These are phyloP conservation scores for Chironomus riparius DNA, from an alignment of 2,888 invertebrate species.

Conservation along the genomic window DNA sequence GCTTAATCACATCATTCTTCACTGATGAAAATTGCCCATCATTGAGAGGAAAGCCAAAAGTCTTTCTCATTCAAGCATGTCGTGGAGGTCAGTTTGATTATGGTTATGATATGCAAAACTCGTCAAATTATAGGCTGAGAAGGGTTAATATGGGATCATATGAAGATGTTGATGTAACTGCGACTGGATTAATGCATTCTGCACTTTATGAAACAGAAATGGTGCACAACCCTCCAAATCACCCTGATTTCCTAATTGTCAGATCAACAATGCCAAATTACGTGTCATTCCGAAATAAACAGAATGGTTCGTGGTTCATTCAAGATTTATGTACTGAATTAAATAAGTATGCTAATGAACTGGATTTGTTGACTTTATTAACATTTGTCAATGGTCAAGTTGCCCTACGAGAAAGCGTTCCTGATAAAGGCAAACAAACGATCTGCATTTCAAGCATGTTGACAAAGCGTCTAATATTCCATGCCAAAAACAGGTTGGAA, in stretches of 20 bases:
- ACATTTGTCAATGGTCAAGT: slow-evolving; percentile 67
- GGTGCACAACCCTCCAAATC: slow-evolving; percentile 32
- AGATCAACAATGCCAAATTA: slow-evolving; percentile 46
- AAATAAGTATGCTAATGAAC: slow-evolving; percentile 57
- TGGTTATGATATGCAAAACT: not conserved
- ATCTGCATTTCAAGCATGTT: slow-evolving; percentile 88
- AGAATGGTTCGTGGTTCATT: slow-evolving; percentile 93
- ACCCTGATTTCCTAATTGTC: slow-evolving; percentile 47
- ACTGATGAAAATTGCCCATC: slow-evolving; percentile 73
- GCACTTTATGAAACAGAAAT: not conserved
- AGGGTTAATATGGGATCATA: not conserved
- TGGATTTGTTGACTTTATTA: slow-evolving; percentile 75
- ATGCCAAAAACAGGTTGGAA: not conserved
- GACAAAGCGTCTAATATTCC: slow-evolving; percentile 53
- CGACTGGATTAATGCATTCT: not conserved
- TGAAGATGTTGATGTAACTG: not conserved
- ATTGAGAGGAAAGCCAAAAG: slow-evolving; percentile 73
- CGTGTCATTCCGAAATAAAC: slow-evolving; percentile 66
- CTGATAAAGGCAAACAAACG: slow-evolving; percentile 83
- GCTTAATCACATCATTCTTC: slow-evolving; percentile 67
- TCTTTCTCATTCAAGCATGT: slow-evolving; percentile 51
- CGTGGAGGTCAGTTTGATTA: slow-evolving; percentile 34
- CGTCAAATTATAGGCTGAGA: not conserved
- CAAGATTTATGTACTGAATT: slow-evolving; percentile 81
- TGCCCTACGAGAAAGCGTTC: slow-evolving; percentile 60